Evolutionary conservation across 2,888 invertebrate genomes (phyloP).

Genomic region (Noctuana brunneofusca): DNA sequence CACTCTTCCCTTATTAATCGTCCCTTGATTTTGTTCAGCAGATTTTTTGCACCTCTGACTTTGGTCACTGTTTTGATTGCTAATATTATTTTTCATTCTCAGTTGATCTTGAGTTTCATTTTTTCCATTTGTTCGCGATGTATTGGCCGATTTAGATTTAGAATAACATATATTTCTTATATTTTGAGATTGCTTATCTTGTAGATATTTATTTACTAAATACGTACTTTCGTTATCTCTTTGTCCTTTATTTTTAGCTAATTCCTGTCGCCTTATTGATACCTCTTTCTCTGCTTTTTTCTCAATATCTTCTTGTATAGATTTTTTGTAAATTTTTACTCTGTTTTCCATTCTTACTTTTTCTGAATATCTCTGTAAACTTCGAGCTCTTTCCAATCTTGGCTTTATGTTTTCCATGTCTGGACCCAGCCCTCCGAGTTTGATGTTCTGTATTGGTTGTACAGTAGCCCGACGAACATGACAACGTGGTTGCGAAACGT

Average conservation of each 20-base stretch:
- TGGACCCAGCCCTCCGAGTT: constrained; percentile 72
- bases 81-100: constrained; percentile 21
- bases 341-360: constrained; percentile 76
- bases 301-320: constrained; percentile 55
- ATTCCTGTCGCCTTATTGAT: constrained; percentile 42
- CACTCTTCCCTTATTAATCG: constrained; percentile 6
- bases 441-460: constrained; percentile 57
- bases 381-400: constrained; percentile 71
- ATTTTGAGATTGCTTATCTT: constrained; percentile 45
- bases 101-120: constrained; percentile 31
- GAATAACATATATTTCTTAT: constrained; percentile 45
- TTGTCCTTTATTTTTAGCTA: constrained; percentile 43
- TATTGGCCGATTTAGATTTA: constrained; percentile 57
- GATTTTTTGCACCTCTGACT: constrained; percentile 35
- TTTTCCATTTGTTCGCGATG: constrained; percentile 43
- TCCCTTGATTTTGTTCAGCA: constrained; percentile 21
- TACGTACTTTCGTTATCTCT: constrained; percentile 52
- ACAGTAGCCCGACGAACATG: constrained; percentile 53
- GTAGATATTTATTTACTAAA: constrained; percentile 59
- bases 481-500: constrained; percentile 60
- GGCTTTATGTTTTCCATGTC: constrained; percentile 72
- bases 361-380: constrained; percentile 76
- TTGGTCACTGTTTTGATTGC: constrained; percentile 36
- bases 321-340: constrained; percentile 69
- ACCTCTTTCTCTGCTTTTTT: constrained; percentile 49